Evolutionary conservation across 2,113 vertebrate genomes (phyloP), one percentile per base, ranked within the genome.

Genomic region (Tychaedon coryphoeus): DNA sequence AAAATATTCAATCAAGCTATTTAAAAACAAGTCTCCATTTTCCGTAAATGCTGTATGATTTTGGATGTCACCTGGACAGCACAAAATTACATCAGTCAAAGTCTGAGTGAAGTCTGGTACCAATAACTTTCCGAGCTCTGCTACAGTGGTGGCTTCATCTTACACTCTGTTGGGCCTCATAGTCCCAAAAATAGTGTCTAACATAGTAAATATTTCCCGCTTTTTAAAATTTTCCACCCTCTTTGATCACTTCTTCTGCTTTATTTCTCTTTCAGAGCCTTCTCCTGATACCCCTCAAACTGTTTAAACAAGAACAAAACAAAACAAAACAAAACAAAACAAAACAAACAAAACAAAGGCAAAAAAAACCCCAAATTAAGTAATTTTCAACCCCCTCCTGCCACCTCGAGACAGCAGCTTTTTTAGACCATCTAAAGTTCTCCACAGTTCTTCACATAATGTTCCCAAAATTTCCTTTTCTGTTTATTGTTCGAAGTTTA

Each of bases 361-460:
- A 4, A 51, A 12, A 50, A 50, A 31, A 9, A 31, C n/a, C n/a
- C n/a, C 4, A 67, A 58, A 54, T 17, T 20, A 17, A 4, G 8
- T 33, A 3, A 57, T 67, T 81, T 81, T 34, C 28, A 48, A 5
- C 8, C 29, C 31, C 6, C 10, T 56, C n/a, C 38, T 73, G 6
- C n/a, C 28, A 48, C 25, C 58, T 71, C 19, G 26, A 58, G 17
- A 42, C 3, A 11, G 43, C 4, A 77, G 19, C 22, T 50, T 70
- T 84, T 78, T 48, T 42, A 71, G 7, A 33, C 5, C 14, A 61
- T 7, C 36, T 12, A 4, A 66, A 73, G 3, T 24, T 67, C 43
- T 72, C 23, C 53, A 31, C 4, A 26, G 20, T 29, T 45, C 5
- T 74, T 70, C 19, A 23, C 0, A 0, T 48, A 18, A 9, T 14